Conservation (phyloP, 1,140 invertebrate genomes). For the Lepidurus packardi region DNA sequence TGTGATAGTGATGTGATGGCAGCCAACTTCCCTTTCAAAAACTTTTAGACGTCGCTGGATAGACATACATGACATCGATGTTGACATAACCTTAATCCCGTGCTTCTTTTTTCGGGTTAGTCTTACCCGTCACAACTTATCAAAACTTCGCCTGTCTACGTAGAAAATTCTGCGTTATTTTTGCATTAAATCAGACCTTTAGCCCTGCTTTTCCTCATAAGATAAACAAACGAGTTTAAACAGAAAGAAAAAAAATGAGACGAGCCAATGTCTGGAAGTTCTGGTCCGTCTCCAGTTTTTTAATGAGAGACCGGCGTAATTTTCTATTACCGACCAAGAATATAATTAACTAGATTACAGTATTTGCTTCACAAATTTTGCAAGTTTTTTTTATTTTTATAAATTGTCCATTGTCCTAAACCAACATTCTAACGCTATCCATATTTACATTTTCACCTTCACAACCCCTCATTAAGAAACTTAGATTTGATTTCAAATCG, state of each 20-base stretch:
- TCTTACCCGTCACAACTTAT: not conserved
- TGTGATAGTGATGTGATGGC: not conserved
- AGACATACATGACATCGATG: slow-evolving; percentile 4
- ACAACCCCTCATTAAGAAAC: too few relatives aligned
- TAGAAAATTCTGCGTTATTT: too few relatives aligned
- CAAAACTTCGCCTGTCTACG: not conserved
- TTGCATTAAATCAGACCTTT: too few relatives aligned
- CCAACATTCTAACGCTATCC: too few relatives aligned
- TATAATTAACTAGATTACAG: not conserved
- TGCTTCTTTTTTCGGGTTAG: not conserved
- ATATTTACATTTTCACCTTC: too few relatives aligned
- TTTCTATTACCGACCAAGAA: not conserved
- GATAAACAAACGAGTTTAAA: not conserved
- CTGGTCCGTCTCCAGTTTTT: not conserved
- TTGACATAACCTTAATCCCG: slow-evolving; percentile 2
- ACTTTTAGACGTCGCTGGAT: not conserved
- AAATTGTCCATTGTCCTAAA: too few relatives aligned
- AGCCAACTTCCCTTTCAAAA: not conserved
- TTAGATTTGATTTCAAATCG: too few relatives aligned
- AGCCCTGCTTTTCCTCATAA: too few relatives aligned
- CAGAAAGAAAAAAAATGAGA: not conserved
- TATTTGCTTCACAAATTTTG: not conserved
- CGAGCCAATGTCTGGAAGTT: not conserved
- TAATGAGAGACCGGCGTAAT: not conserved
- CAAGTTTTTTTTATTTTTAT: too few relatives aligned